Base-by-base conservation (phyloP, 2,113 vertebrate genomes). In the Platysteira castanea region DNA sequence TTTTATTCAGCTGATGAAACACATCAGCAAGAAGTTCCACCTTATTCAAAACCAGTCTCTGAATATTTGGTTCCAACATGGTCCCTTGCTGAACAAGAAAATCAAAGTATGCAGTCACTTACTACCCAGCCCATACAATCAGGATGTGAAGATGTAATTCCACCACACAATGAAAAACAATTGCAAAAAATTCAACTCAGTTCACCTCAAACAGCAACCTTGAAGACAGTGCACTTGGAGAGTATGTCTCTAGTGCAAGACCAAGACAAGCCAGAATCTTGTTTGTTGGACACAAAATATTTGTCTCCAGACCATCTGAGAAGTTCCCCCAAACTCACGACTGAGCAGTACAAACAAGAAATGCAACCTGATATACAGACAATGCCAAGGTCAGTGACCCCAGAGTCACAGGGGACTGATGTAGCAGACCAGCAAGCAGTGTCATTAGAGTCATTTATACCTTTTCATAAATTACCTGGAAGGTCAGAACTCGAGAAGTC, bases 231-330 rank as follows among this genome's bases (percentile, higher is more conserved):
- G 22, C 87, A 89, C 9, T 70, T 78, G 53, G 67, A 65, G 28
- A 77, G 42, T 52, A 27, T 12, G 9, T 59, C 42, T 69, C 22
- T 2, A 61, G 37, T 4, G 2, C 71, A 76, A 65, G 73, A 59
- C 15, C 49, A 78, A 78, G 90, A 44, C 5, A 28, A 57, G 44
- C 30, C 83, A 71, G 33, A 64, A 53, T 24, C 63, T 57, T 14
- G 1, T 56, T 77, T 47, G 16, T 17, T 69, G 56, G 73, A 52
- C 20, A 77, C 84, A 73, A 84, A 56, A 13, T 71, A 84, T 63
- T 92, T 97, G 46, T 53, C 41, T 54, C 73, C 96, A 93, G 95
- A 91, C 56, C 92, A 89, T 42, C 52, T 67, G 70, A 89, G 20
- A 50, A 67, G 47, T 44, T 7, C 18, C 11, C 12, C 24, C 14